Conservation (phyloP, 2,797 vertebrate species). For the Danio kyathit region DNA sequence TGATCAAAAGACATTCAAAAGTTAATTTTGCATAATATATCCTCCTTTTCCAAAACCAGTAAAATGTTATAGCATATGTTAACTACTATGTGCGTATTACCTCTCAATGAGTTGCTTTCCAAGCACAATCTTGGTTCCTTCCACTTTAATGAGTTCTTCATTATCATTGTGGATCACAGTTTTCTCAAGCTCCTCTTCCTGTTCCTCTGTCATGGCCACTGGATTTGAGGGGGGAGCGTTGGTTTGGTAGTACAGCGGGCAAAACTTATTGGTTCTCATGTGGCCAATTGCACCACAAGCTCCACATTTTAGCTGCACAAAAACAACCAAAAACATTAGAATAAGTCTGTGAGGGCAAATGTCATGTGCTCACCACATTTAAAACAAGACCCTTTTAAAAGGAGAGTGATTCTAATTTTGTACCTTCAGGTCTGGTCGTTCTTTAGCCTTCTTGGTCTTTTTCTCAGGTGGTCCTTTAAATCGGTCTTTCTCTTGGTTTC, state of each 20-base stretch:
- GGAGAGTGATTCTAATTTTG: neutral
- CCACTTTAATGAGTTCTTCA: conserved; percentile 98
- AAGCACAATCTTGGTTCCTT: conserved; percentile 97
- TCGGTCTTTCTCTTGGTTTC: conserved; percentile 98
- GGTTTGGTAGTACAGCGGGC: conserved; percentile 98
- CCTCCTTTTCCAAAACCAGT: too few species aligned
- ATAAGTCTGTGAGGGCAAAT: neutral
- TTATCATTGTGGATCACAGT: conserved; percentile 98
- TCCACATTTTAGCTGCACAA: conserved; percentile 93
- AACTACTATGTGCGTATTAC: conserved; percentile 70
- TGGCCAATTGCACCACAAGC: conserved; percentile 98
- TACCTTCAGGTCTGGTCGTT: conserved; percentile 97
- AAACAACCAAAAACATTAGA: conserved; percentile 48
- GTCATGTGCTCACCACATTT: neutral
- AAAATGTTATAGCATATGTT: too few species aligned
- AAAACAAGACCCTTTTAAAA: neutral
- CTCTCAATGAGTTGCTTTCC: conserved; percentile 98
- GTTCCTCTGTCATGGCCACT: conserved; percentile 99
- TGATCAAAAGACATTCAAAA: too few species aligned
- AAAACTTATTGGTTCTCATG: conserved; percentile 99
- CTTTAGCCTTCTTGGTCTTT: conserved; percentile 97
- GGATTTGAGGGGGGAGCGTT: conserved; percentile 98
- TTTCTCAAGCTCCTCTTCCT: conserved; percentile 98
- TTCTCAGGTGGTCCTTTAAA: conserved; percentile 97
- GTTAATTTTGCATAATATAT: too few species aligned